phyloP scores from a whole-genome alignment of 37 sponge, comb jelly and placozoan genomes.

The Dysidea cf. avara region DNA sequence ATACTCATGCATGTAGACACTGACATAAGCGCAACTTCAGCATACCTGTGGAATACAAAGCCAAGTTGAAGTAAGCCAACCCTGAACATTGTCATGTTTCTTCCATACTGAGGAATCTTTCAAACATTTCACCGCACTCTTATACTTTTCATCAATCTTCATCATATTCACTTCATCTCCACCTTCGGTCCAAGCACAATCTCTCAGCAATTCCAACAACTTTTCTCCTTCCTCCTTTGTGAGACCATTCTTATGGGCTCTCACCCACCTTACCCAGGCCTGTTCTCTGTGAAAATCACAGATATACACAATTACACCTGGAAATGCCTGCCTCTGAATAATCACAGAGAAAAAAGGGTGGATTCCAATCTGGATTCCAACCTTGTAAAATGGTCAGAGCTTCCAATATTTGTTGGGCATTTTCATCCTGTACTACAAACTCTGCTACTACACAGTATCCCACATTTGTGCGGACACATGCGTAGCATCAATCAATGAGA shows the following conservation, averaged over 20 bases:
- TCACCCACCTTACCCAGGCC: slow-evolving; percentile 39
- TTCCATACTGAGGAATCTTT: slow-evolving; percentile 21
- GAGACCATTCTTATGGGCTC: slow-evolving; percentile 34
- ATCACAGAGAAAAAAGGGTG: slow-evolving; percentile 23
- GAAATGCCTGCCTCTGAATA: slow-evolving; percentile 37
- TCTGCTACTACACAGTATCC: slow-evolving; percentile 40
- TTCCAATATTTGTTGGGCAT: slow-evolving; percentile 14
- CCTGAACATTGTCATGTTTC: slow-evolving; percentile 11
- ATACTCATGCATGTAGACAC: too few relatives aligned
- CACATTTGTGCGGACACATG: slow-evolving; percentile 33
- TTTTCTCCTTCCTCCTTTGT: slow-evolving; percentile 18
- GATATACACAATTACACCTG: slow-evolving; percentile 2
- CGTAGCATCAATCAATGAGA: slow-evolving; percentile 42
- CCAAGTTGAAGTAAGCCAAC: slow-evolving; percentile 20
- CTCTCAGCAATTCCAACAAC: slow-evolving; percentile 17
- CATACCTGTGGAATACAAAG: slow-evolving; percentile 13
- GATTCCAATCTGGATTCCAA: slow-evolving; percentile 39
- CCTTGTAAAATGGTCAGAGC: slow-evolving; percentile 14
- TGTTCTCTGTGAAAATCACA: slow-evolving; percentile 53
- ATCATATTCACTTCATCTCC: not conserved
- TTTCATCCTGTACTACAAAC: slow-evolving; percentile 37
- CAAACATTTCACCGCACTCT: not conserved
- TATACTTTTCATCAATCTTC: not conserved
- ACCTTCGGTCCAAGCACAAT: slow-evolving; percentile 2
- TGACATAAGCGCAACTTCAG: too few relatives aligned